Conservation (phyloP, 2,888 invertebrate genomes). For the Atethmia centrago region DNA sequence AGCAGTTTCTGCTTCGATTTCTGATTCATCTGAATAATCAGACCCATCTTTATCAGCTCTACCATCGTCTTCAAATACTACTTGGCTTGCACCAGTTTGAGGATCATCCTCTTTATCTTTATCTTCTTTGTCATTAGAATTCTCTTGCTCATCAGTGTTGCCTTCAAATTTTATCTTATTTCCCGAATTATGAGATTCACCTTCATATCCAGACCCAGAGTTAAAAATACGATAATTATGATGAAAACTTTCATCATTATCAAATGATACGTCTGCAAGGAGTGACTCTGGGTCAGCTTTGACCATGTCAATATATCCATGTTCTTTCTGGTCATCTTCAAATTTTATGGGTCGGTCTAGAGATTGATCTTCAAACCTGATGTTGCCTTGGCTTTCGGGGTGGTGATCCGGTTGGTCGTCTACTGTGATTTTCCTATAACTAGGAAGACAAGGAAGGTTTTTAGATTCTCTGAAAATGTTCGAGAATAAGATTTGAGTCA, state of each 20-base stretch:
- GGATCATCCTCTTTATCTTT: background rate
- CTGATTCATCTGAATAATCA: slow-evolving; percentile 22
- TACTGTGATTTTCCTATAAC: slow-evolving; percentile 61
- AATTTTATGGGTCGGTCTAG: slow-evolving; percentile 34
- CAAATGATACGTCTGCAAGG: slow-evolving; percentile 11
- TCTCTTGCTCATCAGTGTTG: slow-evolving; percentile 25
- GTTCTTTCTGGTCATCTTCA: slow-evolving; percentile 29
- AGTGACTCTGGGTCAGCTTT: background rate
- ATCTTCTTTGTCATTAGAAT: slow-evolving; percentile 4
- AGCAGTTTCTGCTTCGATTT: slow-evolving; percentile 8
- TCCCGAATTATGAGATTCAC: background rate
- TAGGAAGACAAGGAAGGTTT: slow-evolving; percentile 49
- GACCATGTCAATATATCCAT: background rate
- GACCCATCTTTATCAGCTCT: slow-evolving; percentile 4
- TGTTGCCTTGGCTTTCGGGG: slow-evolving; percentile 41
- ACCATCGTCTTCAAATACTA: slow-evolving; percentile 33
- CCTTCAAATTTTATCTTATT: slow-evolving; percentile 65
- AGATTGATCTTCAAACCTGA: slow-evolving; percentile 56
- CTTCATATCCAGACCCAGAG: background rate
- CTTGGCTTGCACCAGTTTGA: background rate
- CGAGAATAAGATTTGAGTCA: background rate
- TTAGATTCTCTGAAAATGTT: slow-evolving; percentile 19
- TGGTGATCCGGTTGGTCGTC: slow-evolving; percentile 49
- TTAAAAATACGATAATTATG: slow-evolving; percentile 32
- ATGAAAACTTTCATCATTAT: slow-evolving; percentile 26